Evolutionary conservation across 1,140 invertebrate species (phyloP), one percentile per base, ranked within the genome.

Genomic region (Cryptotermes secundus): DNA sequence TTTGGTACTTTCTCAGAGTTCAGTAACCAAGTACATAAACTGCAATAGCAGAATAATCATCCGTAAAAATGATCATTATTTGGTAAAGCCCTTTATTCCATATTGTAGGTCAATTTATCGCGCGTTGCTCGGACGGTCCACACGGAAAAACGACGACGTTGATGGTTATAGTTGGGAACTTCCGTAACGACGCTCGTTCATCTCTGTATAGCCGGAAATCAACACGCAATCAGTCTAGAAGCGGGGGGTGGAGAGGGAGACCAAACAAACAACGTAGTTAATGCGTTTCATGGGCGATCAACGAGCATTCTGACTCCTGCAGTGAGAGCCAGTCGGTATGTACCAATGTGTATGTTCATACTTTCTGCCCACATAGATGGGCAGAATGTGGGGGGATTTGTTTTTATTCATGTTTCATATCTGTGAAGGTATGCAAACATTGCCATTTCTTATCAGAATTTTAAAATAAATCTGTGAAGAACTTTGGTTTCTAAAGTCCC

Each of bases 141-240:
- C 26, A 31, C 31, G 26, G 12, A 19, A 72, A 72, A n/a, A n/a
- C 26, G 31, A 31, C 59, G 9, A 31, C 59, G 59, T n/a, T 72
- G 59, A n/a, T 31, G 10, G 59, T 72, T 72, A 72, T 72, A 31
- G 59, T 72, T 31, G 59, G 59, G 0, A 72, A 72, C 26, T 72
- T 72, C 59, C 26, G 59, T 72, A 72, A 72, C 59, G 59, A 72
- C n/a, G 26, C 59, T 14, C 59, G 59, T 72, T 72, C 59, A 72
- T 72, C 59, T 72, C 59, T 72, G 26, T 72, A 72, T 72, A 72
- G 59, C 26, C 59, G 59, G 59, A 72, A 72, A 72, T 72, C 59
- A 72, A 72, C 59, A 72, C 59, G 59, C 59, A 72, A 72, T 72
- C 59, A 72, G 59, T 14, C 45, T 49, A 19, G 45, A 49, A 49